Percentiles rank a stretch among this genome's conserved stretches.
phyloP scores from a whole-genome alignment of 2,797 vertebrate species.

The Crypturellus tataupa region DNA sequence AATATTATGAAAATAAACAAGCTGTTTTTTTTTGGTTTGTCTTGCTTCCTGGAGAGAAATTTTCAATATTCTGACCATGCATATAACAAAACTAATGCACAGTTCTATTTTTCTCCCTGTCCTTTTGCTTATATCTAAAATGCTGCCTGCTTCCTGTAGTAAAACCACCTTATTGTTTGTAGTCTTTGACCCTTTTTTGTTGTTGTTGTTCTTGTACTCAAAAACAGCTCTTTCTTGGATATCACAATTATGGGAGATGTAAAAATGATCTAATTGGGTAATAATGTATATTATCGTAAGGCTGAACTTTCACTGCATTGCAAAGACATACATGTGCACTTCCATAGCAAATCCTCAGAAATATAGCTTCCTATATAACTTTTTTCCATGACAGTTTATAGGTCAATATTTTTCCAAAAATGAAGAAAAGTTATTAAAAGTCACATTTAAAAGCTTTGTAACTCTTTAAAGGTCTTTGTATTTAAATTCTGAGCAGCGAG shows the following conservation, averaged over 20 bases:
- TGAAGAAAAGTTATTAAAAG: background rate
- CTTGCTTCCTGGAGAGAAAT: background rate
- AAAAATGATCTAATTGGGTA: background rate
- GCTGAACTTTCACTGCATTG: background rate
- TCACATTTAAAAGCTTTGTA: background rate
- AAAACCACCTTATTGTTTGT: background rate
- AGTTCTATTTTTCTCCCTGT: background rate
- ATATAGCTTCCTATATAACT: background rate
- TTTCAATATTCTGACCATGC: background rate
- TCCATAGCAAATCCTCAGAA: background rate
- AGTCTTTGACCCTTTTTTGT: background rate
- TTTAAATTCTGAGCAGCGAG: background rate
- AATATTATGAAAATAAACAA: background rate
- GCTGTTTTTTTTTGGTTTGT: too few species aligned
- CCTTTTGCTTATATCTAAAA: background rate
- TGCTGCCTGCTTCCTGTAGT: background rate
- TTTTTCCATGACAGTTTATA: background rate
- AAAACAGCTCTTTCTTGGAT: background rate
- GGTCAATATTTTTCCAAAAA: background rate
- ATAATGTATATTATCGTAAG: background rate
- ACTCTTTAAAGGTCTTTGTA: background rate
- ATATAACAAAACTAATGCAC: background rate
- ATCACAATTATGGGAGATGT: background rate
- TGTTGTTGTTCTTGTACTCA: background rate
- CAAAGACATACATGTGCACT: background rate